Base-by-base conservation (phyloP, 2,888 invertebrate genomes). In the Carabus problematicus region DNA sequence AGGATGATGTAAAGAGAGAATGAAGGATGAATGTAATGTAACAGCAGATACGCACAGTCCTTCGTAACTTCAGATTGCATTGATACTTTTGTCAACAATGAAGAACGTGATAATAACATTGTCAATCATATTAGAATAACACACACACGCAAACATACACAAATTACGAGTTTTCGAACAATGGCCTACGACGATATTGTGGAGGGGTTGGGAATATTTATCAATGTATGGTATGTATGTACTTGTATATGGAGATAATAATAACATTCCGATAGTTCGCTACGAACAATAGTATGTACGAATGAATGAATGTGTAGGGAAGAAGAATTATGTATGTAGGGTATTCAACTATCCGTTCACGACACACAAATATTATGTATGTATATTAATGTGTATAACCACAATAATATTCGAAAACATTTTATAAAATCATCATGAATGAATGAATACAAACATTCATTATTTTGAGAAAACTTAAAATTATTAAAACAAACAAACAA, bases 371-470 rank as follows among this genome's bases (percentile, higher is more conserved):
- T 67, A 52, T 52, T 52, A 52, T 47, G 16, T 29, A 29, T 29
- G 29, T 29, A 66, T 67, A 67, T 67, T 67, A 67, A 67, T 67
- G 67, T 67, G 67, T 67, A 67, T 60, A 67, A 67, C 67, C 67
- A 67, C 67, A 67, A 59, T 60, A 67, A 67, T 67, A 67, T 60
- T n/a, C 2, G 19, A 52, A 52, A 52, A 52, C 52, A 14, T 52
- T 52, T 52, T 52, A 16, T 18, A 16, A 52, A 9, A 18, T 52
- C 16, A 18, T 12, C 14, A 45, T 45, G 11, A 45, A 45, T 12
- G 14, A 45, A 54, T 16, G 18, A 16, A 66, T 66, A 66, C 40
- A 66, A 66, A 66, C 66, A 56, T 64, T 42, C 55, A 64, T 64
- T 55, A 29, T 6, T 29, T 29, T 2, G 2, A 6, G 6, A 2